Evolutionary conservation across 2,113 vertebrate species (phyloP), one percentile per base, ranked within the genome.

Genomic region (Halichoeres trimaculatus): DNA sequence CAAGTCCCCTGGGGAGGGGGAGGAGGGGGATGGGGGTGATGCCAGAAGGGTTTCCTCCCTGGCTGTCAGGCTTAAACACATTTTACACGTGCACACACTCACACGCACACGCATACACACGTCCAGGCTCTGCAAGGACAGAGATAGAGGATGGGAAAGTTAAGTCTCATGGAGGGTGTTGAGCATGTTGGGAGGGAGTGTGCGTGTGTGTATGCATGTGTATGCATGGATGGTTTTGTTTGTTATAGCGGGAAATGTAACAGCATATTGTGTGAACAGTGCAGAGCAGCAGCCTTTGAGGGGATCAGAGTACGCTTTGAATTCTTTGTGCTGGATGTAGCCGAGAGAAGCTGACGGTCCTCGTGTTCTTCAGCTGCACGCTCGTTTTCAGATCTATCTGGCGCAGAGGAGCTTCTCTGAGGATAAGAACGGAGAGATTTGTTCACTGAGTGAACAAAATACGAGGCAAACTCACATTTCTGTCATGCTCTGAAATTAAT

Each of bases 11-110:
- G 30, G 4, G 62, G 79, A 14, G 41, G 41, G 7, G 41, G 36
- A 13, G 13, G 38, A 24, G 26, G 26, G 58, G 24, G 34, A 14
- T 54, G 38, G 57, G 67, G 50, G 36, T 54, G 68, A 80, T 78
- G 76, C 85, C 80, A 84, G 78, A 86, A 85, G 85, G 89, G 84
- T 88, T 91, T 87, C 88, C 88, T 87, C 72, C 56, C 56, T 76
- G 20, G 58, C 79, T 75, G 77, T 74, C 38, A 73, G 69, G 13
- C 69, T 23, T 30, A 30, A 30, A 30, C 30, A 30, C 30, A 30
- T 4, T 30, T 30, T 56, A 50, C 58, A 61, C 24, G 17, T 40
- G 43, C 51, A 48, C 38, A 17, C 13, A 20, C 51, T 52, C 10
- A 10, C 26, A 59, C 48, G 74, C 23, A 20, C 38, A 38, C 45